Conservation (phyloP, 2,797 vertebrate genomes). For the Paguma larvata region DNA sequence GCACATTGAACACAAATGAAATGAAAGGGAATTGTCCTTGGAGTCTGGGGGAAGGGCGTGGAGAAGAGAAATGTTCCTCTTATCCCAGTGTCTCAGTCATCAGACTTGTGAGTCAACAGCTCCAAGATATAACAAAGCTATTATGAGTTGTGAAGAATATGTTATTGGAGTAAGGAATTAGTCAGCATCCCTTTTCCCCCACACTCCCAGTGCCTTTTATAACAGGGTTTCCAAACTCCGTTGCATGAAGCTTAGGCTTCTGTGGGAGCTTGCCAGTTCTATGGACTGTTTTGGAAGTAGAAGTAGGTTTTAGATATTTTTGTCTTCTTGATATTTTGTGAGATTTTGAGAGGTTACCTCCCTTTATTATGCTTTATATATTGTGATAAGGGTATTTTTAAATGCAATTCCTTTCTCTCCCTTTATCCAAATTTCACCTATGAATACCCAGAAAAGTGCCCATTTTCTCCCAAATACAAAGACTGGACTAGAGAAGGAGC, state of each 20-base stretch:
- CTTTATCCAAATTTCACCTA: constrained; percentile 61
- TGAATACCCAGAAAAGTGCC: constrained; percentile 55
- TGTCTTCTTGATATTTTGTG: neutral
- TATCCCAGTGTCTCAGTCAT: neutral
- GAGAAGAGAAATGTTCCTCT: neutral
- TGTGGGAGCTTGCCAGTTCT: neutral
- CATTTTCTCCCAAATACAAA: constrained; percentile 46
- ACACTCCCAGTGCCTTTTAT: neutral
- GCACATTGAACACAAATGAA: neutral
- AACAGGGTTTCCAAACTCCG: neutral
- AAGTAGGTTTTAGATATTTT: neutral
- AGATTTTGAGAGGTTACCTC: constrained; percentile 36
- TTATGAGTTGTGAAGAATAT: neutral
- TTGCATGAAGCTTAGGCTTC: neutral
- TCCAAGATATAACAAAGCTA: neutral
- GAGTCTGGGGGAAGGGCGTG: neutral
- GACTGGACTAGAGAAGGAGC: constrained; percentile 44
- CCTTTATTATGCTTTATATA: constrained; percentile 49
- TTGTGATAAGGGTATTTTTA: constrained; percentile 59
- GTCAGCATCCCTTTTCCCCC: neutral
- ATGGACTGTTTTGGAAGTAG: neutral
- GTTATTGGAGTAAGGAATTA: neutral
- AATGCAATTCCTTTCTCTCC: constrained; percentile 58
- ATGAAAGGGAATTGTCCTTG: neutral
- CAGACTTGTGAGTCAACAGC: neutral